A percentile compares a stretch with the other conserved stretches of the same genome.
Evolutionary conservation across 2,797 vertebrate species (phyloP).

Genomic region (Borostomias antarcticus): DNA sequence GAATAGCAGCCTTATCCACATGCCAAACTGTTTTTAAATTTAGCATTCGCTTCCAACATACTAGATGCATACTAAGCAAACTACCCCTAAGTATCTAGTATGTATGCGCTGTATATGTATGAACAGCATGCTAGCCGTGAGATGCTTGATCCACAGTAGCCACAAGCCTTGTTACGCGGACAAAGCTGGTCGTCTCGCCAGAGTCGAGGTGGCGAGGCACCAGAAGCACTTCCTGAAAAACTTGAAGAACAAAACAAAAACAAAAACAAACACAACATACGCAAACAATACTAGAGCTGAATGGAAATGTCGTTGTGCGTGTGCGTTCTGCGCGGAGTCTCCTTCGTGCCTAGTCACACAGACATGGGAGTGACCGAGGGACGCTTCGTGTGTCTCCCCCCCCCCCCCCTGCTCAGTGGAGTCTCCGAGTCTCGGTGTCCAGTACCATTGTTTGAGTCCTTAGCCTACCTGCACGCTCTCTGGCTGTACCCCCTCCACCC

Average conservation of each 20-base stretch:
- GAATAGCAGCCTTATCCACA: constrained; percentile 5
- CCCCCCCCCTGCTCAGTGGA: constrained; percentile 63
- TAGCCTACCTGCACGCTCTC: constrained; percentile 61
- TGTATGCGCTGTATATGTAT: constrained; percentile 10
- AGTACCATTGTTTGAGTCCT: constrained; percentile 25
- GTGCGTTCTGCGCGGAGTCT: constrained; percentile 34
- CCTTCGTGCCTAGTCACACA: constrained; percentile 36
- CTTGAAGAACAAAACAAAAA: constrained; percentile 77
- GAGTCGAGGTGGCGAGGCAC: constrained; percentile 38
- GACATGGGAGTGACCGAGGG: background rate
- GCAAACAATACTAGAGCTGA: constrained; percentile 44
- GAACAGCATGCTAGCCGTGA: constrained; percentile 16
- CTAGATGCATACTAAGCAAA: background rate
- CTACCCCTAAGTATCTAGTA: constrained; percentile 16
- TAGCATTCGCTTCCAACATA: constrained; percentile 3
- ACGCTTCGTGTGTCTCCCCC: background rate
- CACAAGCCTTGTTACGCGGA: constrained; percentile 40
- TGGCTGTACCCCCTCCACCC: constrained; percentile 58
- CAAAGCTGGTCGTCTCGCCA: constrained; percentile 28
- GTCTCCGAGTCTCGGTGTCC: constrained; percentile 9
- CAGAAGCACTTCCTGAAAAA: constrained; percentile 87
- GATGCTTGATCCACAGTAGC: constrained; percentile 43
- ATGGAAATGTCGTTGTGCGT: constrained; percentile 64
- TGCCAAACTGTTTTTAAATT: constrained; percentile 3
- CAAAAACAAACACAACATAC: constrained; percentile 47